Evolutionary conservation across 2,888 invertebrate genomes (phyloP), one percentile per base, ranked within the genome.

Genomic region (Sussaba pulchella): DNA sequence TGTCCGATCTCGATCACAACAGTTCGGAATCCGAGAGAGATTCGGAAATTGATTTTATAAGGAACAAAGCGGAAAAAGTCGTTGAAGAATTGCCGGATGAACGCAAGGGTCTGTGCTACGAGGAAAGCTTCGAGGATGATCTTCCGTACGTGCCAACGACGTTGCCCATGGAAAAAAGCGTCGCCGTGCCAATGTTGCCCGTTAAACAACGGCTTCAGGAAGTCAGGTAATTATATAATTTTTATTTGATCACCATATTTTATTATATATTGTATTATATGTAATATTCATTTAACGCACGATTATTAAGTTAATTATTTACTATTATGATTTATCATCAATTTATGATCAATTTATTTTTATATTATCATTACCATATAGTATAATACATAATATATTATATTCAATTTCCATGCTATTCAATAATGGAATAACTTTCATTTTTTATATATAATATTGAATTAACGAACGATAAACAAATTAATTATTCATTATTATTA

Each of bases 81-180:
- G 94, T 94, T 21, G 94, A 94, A 84, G 95, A 95, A 86, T 93
- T 90, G 50, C 87, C 91, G 0, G 92, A 95, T 61, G 97, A 97
- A 91, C 94, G 96, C 83, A 95, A 96, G 83, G 95, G 95, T 1
- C 93, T 98, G 52, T 97, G 97, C 57, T 95, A 95, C 86, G 95
- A 97, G 90, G 97, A 97, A 89, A 97, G 97, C 45, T 96, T 97
- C 89, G 97, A 97, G 88, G 95, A 95, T 72, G 96, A 96, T 87
- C 93, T 98, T 88, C 98, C 98, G 1, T 97, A 97, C 91, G 95
- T 98, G 88, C 97, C 98, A 74, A 97, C 98, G n/a, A 98, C 97
- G 71, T 93, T 98, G 89, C 98, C 98, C 19, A 94, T 95, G 90
- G 98, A 98, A 93, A 95, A 97, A 82, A 96, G 97, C 14, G 94